Evolutionary conservation across 2,113 vertebrate species (phyloP).

Genomic region (Grallaria varia): DNA sequence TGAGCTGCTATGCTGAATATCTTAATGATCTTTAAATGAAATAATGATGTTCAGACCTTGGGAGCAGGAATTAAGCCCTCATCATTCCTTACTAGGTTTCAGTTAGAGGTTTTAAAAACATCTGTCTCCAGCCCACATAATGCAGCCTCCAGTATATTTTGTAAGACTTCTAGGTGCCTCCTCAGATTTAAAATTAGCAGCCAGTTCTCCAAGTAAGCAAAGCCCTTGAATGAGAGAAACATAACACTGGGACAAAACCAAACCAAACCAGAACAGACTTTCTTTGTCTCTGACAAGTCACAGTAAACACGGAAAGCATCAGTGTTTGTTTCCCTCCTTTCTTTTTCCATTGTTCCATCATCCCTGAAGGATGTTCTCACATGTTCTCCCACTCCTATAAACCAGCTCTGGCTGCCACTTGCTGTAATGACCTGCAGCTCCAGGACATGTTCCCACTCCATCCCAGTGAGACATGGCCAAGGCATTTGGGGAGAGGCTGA

Average conservation of each 20-base stretch:
- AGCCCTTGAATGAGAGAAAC: neutral
- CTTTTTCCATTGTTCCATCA: neutral
- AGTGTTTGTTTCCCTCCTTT: neutral
- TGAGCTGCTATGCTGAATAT: neutral
- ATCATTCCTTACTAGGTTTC: neutral
- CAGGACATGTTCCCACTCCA: neutral
- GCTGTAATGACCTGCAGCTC: neutral
- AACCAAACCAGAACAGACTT: neutral
- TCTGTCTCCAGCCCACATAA: neutral
- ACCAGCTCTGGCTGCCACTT: neutral
- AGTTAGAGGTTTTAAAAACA: conserved; percentile 13
- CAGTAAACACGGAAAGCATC: neutral
- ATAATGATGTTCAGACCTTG: neutral
- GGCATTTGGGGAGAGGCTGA: no score
- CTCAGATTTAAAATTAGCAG: conserved; percentile 20
- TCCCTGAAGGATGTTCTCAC: neutral
- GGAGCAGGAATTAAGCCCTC: neutral
- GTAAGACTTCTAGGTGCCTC: neutral
- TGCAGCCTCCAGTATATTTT: neutral
- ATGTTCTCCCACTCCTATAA: neutral
- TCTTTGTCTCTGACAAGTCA: neutral
- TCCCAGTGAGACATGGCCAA: neutral
- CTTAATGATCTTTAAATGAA: conserved; percentile 43
- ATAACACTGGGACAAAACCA: neutral
- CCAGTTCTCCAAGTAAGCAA: neutral